These are phyloP conservation scores for Phaethon lepturus DNA, from an alignment of 2,113 vertebrate species.

Conservation along the genomic window DNA sequence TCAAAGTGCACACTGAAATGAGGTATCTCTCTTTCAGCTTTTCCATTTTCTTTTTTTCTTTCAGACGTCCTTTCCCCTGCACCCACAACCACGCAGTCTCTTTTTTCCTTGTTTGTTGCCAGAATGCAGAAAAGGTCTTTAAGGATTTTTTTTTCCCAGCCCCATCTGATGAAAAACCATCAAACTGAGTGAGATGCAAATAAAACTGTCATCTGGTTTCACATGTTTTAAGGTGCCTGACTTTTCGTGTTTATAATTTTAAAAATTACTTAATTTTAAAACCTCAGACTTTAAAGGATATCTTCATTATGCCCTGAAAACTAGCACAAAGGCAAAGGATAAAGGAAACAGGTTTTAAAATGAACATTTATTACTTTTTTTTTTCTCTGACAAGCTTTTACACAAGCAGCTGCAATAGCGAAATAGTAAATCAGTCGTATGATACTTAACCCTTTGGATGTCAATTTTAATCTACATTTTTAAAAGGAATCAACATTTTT, in stretches of 20 bases:
- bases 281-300: constrained; percentile 21
- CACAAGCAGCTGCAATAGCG: neutral
- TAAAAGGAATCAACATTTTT: neutral
- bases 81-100: neutral
- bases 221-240: neutral
- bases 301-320: constrained; percentile 33
- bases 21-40: neutral
- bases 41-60: neutral
- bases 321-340: neutral
- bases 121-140: neutral
- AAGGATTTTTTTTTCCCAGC: constrained; percentile 15
- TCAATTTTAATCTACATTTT: neutral
- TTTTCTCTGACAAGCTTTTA: neutral
- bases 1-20: neutral
- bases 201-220: constrained; percentile 31
- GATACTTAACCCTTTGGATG: neutral
- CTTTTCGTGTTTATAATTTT: neutral
- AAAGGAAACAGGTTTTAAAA: constrained; percentile 7
- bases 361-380: neutral
- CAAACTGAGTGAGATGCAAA: constrained; percentile 43
- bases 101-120: neutral
- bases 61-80: neutral
- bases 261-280: constrained; percentile 23
- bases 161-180: neutral
- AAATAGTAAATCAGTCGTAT: neutral